Conservation (phyloP, 1,140 invertebrate genomes). For the Brachionus manjavacas region DNA sequence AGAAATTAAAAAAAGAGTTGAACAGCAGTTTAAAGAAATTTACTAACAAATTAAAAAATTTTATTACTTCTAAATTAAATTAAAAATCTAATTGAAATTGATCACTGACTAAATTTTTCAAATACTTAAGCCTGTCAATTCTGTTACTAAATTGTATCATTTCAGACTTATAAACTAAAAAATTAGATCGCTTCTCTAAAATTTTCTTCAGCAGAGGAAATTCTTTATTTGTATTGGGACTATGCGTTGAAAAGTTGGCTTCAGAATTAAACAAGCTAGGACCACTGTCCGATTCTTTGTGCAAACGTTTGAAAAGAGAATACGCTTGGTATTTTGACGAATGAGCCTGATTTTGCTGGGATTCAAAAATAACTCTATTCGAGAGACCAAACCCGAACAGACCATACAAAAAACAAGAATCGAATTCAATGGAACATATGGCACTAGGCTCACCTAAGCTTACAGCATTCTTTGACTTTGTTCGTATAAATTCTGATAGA, state of each 20-base stretch:
- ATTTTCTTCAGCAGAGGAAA: not conserved
- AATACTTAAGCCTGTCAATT: not conserved
- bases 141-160: not conserved
- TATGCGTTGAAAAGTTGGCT: not conserved
- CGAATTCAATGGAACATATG: not conserved
- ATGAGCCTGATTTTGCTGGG: not conserved
- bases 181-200: not conserved
- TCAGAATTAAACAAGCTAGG: not conserved
- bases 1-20: no score
- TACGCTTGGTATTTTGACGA: not conserved
- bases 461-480: not conserved
- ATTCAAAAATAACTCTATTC: not conserved
- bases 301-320: not conserved
- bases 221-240: not conserved
- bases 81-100: not conserved
- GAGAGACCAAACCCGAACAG: not conserved
- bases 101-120: not conserved
- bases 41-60: not conserved
- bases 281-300: not conserved
- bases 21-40: no score
- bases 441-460: not conserved
- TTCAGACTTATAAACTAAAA: not conserved
- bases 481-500: not conserved
- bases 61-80: not conserved
- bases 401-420: slow-evolving; percentile 10